phyloP scores from a whole-genome alignment of 2,888 invertebrate species.

The Dicyrtomina minuta region DNA sequence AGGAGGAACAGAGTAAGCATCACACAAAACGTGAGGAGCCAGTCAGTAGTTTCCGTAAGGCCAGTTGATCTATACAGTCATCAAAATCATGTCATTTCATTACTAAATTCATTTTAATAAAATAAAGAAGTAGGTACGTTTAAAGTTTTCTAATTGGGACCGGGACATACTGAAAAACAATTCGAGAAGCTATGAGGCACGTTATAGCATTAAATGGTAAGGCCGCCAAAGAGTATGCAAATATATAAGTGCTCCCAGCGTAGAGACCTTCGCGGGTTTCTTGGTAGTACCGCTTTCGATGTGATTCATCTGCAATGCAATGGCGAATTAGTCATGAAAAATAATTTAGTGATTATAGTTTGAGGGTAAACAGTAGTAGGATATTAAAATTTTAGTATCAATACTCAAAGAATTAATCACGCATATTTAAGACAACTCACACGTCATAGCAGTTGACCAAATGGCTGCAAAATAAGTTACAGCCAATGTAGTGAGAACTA shows the following conservation, averaged over 20 bases:
- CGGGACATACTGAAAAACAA: slow-evolving; percentile 55
- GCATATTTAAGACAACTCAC: slow-evolving; percentile 60
- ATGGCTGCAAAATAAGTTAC: slow-evolving; percentile 70
- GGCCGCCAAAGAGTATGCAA: slow-evolving; percentile 78
- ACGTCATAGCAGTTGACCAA: slow-evolving; percentile 68
- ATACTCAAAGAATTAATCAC: too few relatives aligned
- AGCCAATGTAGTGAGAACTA: slow-evolving; percentile 69
- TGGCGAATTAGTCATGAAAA: too few relatives aligned
- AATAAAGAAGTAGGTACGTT: too few relatives aligned
- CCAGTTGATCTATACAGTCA: slow-evolving; percentile 63
- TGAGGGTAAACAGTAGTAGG: neutral
- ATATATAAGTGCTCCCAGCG: slow-evolving; percentile 77
- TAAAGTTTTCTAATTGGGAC: neutral
- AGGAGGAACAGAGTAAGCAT: slow-evolving; percentile 84
- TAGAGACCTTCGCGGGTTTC: slow-evolving; percentile 87
- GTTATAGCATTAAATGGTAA: slow-evolving; percentile 80
- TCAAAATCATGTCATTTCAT: neutral
- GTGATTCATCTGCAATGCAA: slow-evolving; percentile 54
- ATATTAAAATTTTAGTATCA: too few relatives aligned
- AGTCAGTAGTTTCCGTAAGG: slow-evolving; percentile 62
- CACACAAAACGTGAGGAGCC: slow-evolving; percentile 68
- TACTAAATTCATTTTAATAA: neutral
- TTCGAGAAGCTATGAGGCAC: slow-evolving; percentile 65
- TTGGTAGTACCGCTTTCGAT: slow-evolving; percentile 84
- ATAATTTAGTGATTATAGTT: too few relatives aligned